A percentile compares a stretch with the other conserved stretches of the same genome.
Conservation (phyloP, 2,797 vertebrate species). For the Tolypeutes matacus region DNA sequence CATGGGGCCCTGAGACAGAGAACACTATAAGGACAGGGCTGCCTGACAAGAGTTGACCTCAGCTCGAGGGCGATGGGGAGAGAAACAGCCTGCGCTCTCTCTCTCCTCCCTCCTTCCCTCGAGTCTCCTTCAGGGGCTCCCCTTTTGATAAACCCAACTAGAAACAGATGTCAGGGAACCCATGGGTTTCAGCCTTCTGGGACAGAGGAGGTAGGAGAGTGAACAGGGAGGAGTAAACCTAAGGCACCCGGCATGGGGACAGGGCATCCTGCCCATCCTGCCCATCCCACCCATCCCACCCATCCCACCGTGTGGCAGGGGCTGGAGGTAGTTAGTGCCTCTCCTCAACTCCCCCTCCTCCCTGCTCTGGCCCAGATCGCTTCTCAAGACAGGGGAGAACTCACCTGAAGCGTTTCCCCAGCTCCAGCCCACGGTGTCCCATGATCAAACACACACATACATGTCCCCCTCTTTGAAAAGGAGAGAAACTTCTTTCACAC, state of each 20-base stretch:
- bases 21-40: fast-evolving
- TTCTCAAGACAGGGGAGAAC: not conserved
- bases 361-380: not conserved
- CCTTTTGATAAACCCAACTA: not conserved
- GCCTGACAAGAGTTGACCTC: not conserved
- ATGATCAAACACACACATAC: not conserved
- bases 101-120: not conserved
- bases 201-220: not conserved
- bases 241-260: fast-evolving
- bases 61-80: not conserved
- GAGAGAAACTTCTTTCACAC: not conserved
- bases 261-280: not conserved
- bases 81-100: not conserved
- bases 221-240: not conserved
- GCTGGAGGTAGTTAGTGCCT: too few relatives aligned
- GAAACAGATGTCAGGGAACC: not conserved
- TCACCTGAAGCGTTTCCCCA: not conserved
- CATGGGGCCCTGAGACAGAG: not conserved
- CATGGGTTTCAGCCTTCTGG: not conserved
- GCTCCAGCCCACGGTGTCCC: not conserved
- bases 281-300: too few relatives aligned
- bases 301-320: too few relatives aligned
- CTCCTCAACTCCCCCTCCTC: not conserved
- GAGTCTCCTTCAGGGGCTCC: not conserved
- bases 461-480: not conserved